Evolutionary conservation across 2,113 vertebrate species (phyloP), one percentile per base, ranked within the genome.

Genomic region (Oryzias melastigma): DNA sequence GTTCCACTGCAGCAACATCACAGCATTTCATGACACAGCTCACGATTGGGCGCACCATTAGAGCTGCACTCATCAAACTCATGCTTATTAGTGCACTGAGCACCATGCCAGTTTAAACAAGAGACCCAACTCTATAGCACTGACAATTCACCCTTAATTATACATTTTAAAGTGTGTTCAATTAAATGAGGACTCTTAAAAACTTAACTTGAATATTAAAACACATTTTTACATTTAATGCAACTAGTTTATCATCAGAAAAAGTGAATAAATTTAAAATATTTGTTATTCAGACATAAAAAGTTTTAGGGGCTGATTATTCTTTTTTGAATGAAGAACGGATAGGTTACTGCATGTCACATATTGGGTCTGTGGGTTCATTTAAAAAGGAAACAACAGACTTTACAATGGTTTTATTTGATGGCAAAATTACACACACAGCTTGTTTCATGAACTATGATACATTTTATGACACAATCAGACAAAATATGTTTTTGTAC

Each of bases 11-110:
- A 17, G 69, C 63, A 80, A 78, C 73, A 78, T 78, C 60, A 73
- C 73, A 67, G 66, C 58, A 51, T 80, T 66, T 64, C 0, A 63
- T 80, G 77, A 80, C 80, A 73, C 48, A 69, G 72, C 78, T 80
- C 42, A 70, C 1, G 59, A 67, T 16, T 49, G 48, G 56, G 62
- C 51, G 58, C 61, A 67, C 60, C 66, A 49, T 78, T 67, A 72
- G 68, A 8, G 59, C 59, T 22, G 48, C 1, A 1, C 41, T 74
- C 58, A 50, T 70, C 62, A 55, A 6, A 52, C 35, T 8, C 20
- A 60, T 3, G 1, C 16, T 41, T 60, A n/a, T 62, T 62, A 56
- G 73, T 50, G 51, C 58, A 58, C 73, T 25, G 40, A 25, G 61
- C 42, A 48, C 57, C 56, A 47, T 63, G 43, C n/a, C 42, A n/a